Evolutionary conservation across 1,140 invertebrate genomes (phyloP), one percentile per base, ranked within the genome.

Genomic region (Neotoxoptera formosana): DNA sequence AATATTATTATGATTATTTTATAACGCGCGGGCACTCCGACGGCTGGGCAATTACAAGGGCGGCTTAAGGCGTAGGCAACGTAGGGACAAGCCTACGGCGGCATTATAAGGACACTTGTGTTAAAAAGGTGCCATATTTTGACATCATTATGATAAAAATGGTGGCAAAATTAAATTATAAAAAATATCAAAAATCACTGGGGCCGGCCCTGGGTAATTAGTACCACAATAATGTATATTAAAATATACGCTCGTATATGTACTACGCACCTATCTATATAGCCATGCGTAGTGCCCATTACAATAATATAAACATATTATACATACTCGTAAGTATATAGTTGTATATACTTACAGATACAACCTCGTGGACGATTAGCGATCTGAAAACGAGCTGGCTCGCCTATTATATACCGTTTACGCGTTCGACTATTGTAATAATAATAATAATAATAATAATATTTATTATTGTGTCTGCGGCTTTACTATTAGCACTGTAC

Each of bases 381-480:
- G 48, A 89, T 89, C 87, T 41, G 34, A 89, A 89, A 89, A 89
- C 87, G 48, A 34, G n/a, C 48, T 17, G 41, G 41, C 23, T 25
- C 83, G 83, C 41, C 23, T 36, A 36, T 86, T 47, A 51, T 47
- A 51, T 51, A 47, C 83, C 2, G 36, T 86, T 30, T 17, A 86
- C 83, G 41, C 23, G 83, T 41, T 45, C 21, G 83, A 30, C 36
- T 25, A 81, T 81, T 21, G 34, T 21, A 83, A 14, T 14, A 30
- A 56, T 30, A 48, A 48, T 48, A 56, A 60, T 60, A 60, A 56
- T 8, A 56, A n/a, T n/a, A n/a, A 67, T 67, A 67, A 67, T 67
- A 67, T 67, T 67, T 67, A 67, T 67, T 67, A 67, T 67, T 67
- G 60, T 67, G 11, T 67, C 60, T 30, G 60, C 60, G 30, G 11